Conservation (phyloP, 2,888 invertebrate species). For the Mantis religiosa region DNA sequence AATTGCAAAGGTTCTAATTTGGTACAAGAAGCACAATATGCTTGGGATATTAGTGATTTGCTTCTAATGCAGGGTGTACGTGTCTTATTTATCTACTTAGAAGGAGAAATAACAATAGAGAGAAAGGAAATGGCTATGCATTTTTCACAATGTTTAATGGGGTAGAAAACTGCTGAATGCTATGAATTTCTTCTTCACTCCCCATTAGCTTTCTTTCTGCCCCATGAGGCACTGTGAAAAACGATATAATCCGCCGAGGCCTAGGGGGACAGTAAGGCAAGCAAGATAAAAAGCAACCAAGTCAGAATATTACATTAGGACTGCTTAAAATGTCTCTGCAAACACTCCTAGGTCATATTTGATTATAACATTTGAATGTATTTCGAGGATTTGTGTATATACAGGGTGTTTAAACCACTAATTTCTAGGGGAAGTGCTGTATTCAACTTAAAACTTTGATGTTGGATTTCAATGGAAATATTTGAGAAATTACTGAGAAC, state of each 20-base stretch:
- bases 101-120: not conserved
- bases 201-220: not conserved
- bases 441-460: too few relatives aligned
- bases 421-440: too few relatives aligned
- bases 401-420: too few relatives aligned
- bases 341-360: too few relatives aligned
- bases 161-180: not conserved
- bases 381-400: too few relatives aligned
- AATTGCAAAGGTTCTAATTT: too few relatives aligned
- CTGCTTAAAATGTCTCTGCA: too few relatives aligned
- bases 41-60: not conserved
- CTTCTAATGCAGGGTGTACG: not conserved
- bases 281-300: not conserved
- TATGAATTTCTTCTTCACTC: not conserved
- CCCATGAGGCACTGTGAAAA: not conserved
- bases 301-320: too few relatives aligned
- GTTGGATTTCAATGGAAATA: too few relatives aligned
- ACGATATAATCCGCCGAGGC: not conserved
- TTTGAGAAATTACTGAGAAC: too few relatives aligned
- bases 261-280: not conserved
- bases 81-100: not conserved
- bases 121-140: not conserved
- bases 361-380: too few relatives aligned
- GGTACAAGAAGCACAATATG: too few relatives aligned
- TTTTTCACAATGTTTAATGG: not conserved